phyloP scores from a whole-genome alignment of 1,140 invertebrate species.

The Macrobrachium rosenbergii region DNA sequence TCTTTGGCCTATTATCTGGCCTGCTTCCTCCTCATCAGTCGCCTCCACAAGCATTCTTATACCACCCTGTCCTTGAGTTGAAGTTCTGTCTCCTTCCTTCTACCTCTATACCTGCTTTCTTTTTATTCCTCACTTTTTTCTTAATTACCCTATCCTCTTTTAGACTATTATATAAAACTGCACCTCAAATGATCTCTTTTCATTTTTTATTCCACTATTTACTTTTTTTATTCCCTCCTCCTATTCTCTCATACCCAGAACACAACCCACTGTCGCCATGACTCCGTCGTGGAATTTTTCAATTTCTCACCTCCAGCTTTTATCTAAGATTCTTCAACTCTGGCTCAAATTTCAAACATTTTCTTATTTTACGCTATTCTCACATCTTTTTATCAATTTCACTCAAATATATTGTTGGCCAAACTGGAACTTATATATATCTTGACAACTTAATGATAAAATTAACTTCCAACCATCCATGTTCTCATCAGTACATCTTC shows the following conservation, averaged over 20 bases:
- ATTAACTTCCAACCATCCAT: too few species aligned
- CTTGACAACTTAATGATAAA: too few species aligned
- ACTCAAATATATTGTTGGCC: too few species aligned
- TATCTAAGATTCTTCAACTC: neutral
- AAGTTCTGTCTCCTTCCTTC: neutral
- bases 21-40: too few species aligned
- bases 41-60: too few species aligned
- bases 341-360: too few species aligned
- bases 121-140: neutral
- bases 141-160: neutral
- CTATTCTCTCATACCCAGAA: neutral
- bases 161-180: neutral
- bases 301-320: neutral
- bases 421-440: too few species aligned
- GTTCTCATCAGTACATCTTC: too few species aligned
- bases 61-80: too few species aligned
- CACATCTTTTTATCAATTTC: too few species aligned
- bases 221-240: neutral
- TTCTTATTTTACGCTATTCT: too few species aligned
- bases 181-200: neutral
- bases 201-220: neutral
- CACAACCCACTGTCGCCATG: neutral
- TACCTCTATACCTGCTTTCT: neutral
- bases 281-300: neutral
- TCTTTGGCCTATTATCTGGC: too few species aligned